phyloP scores from a whole-genome alignment of 2,797 vertebrate species.

The Galago senegalensis region DNA sequence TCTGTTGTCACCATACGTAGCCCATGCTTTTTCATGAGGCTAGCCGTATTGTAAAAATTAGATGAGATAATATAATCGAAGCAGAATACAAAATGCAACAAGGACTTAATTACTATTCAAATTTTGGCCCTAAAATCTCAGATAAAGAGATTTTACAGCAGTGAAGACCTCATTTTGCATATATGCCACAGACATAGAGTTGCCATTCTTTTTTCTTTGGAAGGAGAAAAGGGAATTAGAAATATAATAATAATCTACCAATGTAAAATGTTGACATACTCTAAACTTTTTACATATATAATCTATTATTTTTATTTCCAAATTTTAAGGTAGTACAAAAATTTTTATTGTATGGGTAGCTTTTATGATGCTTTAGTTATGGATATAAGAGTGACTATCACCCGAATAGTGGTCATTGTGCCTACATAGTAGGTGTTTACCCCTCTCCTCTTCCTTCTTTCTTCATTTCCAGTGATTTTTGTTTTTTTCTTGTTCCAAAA shows the following conservation, averaged over 20 bases:
- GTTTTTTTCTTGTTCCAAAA: too few relatives aligned
- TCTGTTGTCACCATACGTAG: background rate
- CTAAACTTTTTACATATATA: background rate
- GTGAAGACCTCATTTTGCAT: background rate
- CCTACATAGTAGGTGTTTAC: too few relatives aligned
- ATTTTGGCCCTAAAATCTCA: background rate
- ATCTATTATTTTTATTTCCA: background rate
- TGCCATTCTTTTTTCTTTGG: background rate
- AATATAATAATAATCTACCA: background rate
- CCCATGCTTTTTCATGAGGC: background rate
- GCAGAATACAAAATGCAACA: background rate
- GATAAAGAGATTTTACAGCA: background rate
- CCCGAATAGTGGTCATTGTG: too few relatives aligned
- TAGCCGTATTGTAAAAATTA: background rate
- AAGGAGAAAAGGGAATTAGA: background rate
- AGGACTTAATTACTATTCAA: background rate
- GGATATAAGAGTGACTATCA: too few relatives aligned
- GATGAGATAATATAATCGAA: background rate
- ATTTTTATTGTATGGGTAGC: too few relatives aligned
- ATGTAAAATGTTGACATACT: background rate
- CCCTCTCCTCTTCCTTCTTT: too few relatives aligned
- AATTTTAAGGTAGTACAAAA: too few relatives aligned
- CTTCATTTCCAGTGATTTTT: too few relatives aligned
- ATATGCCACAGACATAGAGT: background rate
- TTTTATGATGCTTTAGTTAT: too few relatives aligned